Percentiles rank a stretch among this genome's conserved stretches.
phyloP scores from a whole-genome alignment of 2,797 vertebrate genomes.

The Melanotaenia trifasciata region DNA sequence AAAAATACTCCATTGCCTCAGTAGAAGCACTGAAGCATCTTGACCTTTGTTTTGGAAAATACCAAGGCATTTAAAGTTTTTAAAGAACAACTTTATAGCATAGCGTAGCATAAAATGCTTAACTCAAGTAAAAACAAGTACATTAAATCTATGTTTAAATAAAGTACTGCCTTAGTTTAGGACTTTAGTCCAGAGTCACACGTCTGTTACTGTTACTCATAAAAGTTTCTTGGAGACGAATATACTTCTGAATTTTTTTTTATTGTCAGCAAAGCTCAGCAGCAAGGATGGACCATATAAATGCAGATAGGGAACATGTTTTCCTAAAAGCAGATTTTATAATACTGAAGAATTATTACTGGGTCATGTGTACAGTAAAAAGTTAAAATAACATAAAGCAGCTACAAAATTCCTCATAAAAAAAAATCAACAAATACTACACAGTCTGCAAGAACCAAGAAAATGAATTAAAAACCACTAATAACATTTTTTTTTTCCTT shows the following conservation, averaged over 20 bases:
- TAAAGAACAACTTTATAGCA: not conserved
- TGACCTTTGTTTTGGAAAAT: not conserved
- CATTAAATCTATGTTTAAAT: not conserved
- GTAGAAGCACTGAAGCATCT: not conserved
- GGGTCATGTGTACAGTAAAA: constrained; percentile 37
- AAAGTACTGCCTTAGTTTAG: not conserved
- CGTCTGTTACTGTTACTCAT: not conserved
- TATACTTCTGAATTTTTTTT: constrained; percentile 51
- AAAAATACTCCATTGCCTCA: not conserved
- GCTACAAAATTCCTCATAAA: not conserved
- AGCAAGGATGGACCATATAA: constrained; percentile 31
- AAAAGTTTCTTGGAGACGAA: not conserved
- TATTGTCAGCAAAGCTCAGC: constrained; percentile 52
- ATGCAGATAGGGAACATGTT: constrained; percentile 21
- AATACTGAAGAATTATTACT: constrained; percentile 35
- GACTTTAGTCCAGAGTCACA: not conserved
- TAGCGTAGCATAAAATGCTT: not conserved
- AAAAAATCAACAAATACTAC: constrained; percentile 19
- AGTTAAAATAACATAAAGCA: constrained; percentile 19
- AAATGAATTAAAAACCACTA: not conserved
- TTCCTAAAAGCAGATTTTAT: constrained; percentile 10
- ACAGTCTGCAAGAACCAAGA: constrained; percentile 16
- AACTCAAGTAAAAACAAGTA: not conserved
- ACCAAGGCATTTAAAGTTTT: not conserved
- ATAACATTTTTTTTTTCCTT: not conserved